Conservation (phyloP, 2,888 invertebrate genomes). For the Saturnia japonica region DNA sequence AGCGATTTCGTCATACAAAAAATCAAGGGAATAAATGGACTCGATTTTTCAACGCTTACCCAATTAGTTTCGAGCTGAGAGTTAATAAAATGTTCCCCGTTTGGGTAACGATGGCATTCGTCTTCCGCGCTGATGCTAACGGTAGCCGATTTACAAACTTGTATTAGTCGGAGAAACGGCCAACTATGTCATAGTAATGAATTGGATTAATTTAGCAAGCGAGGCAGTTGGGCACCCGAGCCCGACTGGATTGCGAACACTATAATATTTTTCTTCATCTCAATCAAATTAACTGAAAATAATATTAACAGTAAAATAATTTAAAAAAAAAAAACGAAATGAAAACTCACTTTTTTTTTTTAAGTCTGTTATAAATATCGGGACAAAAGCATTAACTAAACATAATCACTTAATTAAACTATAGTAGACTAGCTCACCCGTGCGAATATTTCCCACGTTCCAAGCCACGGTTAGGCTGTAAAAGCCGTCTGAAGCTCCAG, state of each 20-base stretch:
- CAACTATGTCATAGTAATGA: conserved; percentile 12
- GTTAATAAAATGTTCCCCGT: conserved; percentile 25
- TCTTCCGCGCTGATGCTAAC: conserved; percentile 19
- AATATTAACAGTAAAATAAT: too few species aligned
- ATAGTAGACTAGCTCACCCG: too few species aligned
- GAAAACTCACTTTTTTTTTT: too few species aligned
- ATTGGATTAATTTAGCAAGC: not conserved
- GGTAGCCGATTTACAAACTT: conserved; percentile 10
- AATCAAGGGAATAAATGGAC: conserved; percentile 20
- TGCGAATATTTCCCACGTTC: too few species aligned
- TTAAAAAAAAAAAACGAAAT: too few species aligned
- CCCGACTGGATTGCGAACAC: not conserved
- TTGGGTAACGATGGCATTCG: conserved; percentile 24
- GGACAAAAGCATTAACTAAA: too few species aligned
- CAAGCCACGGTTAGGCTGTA: too few species aligned
- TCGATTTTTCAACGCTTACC: conserved; percentile 24
- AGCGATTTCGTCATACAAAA: conserved; percentile 21
- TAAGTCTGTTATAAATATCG: too few species aligned
- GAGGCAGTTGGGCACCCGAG: not conserved
- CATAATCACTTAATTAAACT: too few species aligned
- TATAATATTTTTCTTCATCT: not conserved
- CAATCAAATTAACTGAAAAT: too few species aligned
- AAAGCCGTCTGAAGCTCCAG: too few species aligned
- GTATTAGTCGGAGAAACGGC: conserved; percentile 12
- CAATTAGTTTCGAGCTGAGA: conserved; percentile 26